These are phyloP conservation scores for Athripsodes cinereus DNA, from an alignment of 2,888 invertebrate genomes.

Conservation along the genomic window DNA sequence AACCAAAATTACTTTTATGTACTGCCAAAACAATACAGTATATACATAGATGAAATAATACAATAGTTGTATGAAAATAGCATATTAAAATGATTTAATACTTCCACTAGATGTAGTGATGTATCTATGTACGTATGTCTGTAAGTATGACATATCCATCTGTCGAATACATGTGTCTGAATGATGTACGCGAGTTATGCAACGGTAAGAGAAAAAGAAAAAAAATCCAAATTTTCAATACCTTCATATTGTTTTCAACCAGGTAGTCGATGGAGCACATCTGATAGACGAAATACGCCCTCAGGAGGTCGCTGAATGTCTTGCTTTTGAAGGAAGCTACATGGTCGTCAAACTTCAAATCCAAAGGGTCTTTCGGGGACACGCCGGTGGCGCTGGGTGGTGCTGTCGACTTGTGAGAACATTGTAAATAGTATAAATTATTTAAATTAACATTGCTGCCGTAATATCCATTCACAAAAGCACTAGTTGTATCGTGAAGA, in stretches of 20 bases:
- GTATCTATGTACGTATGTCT: too few species aligned
- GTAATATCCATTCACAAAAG: neutral
- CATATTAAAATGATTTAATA: too few species aligned
- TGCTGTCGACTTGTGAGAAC: slow-evolving; percentile 12
- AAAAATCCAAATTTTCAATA: slow-evolving; percentile 41
- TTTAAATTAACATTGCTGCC: too few species aligned
- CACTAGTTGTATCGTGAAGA: neutral
- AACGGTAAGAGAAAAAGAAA: too few species aligned
- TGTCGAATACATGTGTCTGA: too few species aligned
- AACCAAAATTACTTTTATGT: too few species aligned
- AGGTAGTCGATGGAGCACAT: slow-evolving; percentile 82
- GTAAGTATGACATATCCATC: too few species aligned
- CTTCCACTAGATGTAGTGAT: too few species aligned
- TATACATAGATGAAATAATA: too few species aligned
- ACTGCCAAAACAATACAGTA: too few species aligned
- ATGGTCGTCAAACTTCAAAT: slow-evolving; percentile 81
- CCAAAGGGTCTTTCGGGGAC: slow-evolving; percentile 60
- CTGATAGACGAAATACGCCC: slow-evolving; percentile 88
- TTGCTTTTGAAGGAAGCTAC: slow-evolving; percentile 93
- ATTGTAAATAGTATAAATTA: slow-evolving; percentile 1
- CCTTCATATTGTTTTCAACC: slow-evolving; percentile 90
- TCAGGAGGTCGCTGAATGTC: slow-evolving; percentile 83
- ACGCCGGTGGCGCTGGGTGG: slow-evolving; percentile 14
- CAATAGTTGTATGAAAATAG: too few species aligned
- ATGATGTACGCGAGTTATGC: too few species aligned